phyloP scores from a whole-genome alignment of 2,113 vertebrate species.

The Charadrius vociferus region DNA sequence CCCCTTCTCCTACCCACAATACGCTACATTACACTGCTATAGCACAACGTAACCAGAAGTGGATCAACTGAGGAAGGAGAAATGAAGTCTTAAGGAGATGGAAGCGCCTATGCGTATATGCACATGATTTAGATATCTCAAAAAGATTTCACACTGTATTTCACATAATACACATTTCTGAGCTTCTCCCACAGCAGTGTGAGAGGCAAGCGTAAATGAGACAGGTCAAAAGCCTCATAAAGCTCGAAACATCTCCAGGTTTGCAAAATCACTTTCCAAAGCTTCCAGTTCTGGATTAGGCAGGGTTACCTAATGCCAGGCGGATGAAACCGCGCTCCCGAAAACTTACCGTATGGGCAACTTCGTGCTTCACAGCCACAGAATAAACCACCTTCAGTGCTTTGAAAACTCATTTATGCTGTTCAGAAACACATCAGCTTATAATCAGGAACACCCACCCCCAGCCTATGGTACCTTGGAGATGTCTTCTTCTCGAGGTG shows the following conservation, averaged over 20 bases:
- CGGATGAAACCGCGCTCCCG: neutral
- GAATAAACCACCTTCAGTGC: fast-evolving
- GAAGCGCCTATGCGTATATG: neutral
- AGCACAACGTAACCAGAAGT: fast-evolving
- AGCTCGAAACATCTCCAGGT: neutral
- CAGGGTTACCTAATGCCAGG: neutral
- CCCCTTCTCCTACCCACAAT: neutral
- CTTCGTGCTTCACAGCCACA: fast-evolving
- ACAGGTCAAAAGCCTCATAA: conserved; percentile 24
- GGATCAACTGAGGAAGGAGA: fast-evolving
- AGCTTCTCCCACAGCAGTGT: neutral
- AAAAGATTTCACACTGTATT: conserved; percentile 16
- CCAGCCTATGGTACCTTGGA: neutral
- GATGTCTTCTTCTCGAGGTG: neutral
- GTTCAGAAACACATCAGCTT: neutral
- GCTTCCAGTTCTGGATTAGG: neutral
- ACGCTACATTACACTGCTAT: neutral
- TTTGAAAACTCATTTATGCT: neutral
- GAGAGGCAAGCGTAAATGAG: neutral
- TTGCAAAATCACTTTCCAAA: neutral
- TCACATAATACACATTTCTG: neutral
- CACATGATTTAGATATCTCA: neutral
- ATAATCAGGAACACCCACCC: too few species aligned
- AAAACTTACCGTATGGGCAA: fast-evolving
- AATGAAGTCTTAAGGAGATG: neutral